Conservation (phyloP, 2,797 vertebrate genomes). For the Hapalemur alaotrensis region DNA sequence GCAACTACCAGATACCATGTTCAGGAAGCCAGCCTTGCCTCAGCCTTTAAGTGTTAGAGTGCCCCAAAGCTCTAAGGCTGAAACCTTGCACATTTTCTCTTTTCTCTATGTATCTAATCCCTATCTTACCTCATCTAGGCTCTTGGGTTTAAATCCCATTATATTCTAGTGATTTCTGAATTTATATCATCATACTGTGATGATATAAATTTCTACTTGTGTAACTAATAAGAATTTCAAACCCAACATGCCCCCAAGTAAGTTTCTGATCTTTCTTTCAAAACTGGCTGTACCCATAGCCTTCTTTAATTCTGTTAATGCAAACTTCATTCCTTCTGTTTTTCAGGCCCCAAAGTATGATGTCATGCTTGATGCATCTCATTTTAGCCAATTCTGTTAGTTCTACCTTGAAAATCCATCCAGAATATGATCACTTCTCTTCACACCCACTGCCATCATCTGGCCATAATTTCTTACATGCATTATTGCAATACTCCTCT, state of each 20-base stretch:
- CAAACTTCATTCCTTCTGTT: not conserved
- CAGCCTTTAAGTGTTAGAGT: not conserved
- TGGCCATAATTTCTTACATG: not conserved
- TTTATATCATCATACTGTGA: not conserved
- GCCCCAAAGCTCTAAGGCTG: not conserved
- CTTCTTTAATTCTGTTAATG: not conserved
- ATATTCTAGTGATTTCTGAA: not conserved
- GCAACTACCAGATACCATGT: not conserved
- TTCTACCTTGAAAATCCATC: not conserved
- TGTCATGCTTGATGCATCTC: not conserved
- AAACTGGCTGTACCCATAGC: not conserved
- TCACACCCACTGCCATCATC: not conserved
- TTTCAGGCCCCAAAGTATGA: not conserved
- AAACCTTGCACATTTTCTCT: not conserved
- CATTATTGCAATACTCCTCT: not conserved
- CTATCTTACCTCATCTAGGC: not conserved
- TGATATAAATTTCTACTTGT: not conserved
- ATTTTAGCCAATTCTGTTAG: not conserved
- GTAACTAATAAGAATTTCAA: not conserved
- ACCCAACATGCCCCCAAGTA: not conserved
- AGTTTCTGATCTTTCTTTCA: not conserved
- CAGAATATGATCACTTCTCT: not conserved
- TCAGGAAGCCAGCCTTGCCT: not conserved
- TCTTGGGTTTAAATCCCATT: not conserved
- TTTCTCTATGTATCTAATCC: not conserved